Conservation (phyloP, 1,140 invertebrate species). For the Piezodorus guildinii region DNA sequence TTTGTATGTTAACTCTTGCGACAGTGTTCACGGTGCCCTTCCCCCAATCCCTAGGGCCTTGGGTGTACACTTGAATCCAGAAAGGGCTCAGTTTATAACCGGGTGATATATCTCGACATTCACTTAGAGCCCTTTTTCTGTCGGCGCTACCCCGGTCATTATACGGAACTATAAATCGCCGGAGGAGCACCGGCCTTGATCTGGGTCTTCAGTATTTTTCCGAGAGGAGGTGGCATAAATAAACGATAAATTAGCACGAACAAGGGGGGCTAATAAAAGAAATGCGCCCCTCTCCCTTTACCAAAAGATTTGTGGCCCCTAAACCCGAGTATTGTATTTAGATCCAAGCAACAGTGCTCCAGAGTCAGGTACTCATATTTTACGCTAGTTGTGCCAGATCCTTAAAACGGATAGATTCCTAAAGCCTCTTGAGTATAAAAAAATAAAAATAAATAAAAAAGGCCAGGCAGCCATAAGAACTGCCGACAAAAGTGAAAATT, state of each 20-base stretch:
- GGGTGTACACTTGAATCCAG: too few species aligned
- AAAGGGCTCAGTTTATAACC: too few species aligned
- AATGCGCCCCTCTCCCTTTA: background rate
- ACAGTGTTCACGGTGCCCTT: too few species aligned
- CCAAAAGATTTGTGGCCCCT: conserved; percentile 12
- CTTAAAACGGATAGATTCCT: too few species aligned
- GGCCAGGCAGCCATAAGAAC: too few species aligned
- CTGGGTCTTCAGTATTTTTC: conserved; percentile 12
- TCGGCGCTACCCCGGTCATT: background rate
- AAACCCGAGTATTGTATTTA: conserved; percentile 11
- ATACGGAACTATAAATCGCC: background rate
- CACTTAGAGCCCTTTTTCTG: too few species aligned
- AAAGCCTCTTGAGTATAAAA: too few species aligned
- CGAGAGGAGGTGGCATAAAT: conserved; percentile 19
- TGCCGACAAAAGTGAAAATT: too few species aligned
- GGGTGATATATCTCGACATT: too few species aligned
- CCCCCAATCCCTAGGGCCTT: too few species aligned
- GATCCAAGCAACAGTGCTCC: conserved; percentile 5
- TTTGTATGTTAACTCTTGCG: too few species aligned
- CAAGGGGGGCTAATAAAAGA: conserved; percentile 20
- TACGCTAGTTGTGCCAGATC: background rate
- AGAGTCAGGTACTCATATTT: background rate
- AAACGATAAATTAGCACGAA: conserved; percentile 18
- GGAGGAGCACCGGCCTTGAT: conserved; percentile 1
- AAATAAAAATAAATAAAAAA: too few species aligned